phyloP scores from a whole-genome alignment of 2,113 vertebrate genomes.

The Callipepla californica region DNA sequence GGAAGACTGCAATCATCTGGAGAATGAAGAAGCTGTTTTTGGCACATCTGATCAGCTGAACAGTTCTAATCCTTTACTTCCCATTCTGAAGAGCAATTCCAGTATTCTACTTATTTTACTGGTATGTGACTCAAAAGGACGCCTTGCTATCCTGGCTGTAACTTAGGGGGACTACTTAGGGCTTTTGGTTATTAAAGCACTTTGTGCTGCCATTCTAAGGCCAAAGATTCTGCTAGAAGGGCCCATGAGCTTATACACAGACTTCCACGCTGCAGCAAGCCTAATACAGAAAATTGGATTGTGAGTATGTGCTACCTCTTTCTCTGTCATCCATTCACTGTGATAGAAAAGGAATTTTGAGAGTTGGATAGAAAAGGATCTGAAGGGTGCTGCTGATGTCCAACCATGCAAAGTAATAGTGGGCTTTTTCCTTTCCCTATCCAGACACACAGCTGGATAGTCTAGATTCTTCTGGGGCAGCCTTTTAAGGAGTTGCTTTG shows the following conservation, averaged over 20 bases:
- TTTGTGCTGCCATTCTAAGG: not conserved
- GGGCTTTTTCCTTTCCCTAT: not conserved
- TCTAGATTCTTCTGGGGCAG: not conserved
- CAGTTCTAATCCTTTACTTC: constrained; percentile 72
- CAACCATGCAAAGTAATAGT: not conserved
- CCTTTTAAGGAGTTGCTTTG: constrained; percentile 13
- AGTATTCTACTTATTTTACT: constrained; percentile 84
- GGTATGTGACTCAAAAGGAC: constrained; percentile 76
- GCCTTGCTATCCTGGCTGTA: not conserved
- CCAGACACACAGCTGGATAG: not conserved
- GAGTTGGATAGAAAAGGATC: not conserved
- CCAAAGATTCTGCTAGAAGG: not conserved
- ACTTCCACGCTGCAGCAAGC: not conserved
- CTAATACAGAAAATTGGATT: not conserved
- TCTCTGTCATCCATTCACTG: not conserved
- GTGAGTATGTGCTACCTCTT: not conserved
- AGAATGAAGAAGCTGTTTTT: constrained; percentile 15
- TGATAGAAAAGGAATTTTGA: not conserved
- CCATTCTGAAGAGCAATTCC: constrained; percentile 82
- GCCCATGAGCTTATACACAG: not conserved
- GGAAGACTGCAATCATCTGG: constrained; percentile 58
- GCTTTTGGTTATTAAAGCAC: not conserved
- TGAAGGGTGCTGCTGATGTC: not conserved
- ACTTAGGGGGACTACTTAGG: not conserved
- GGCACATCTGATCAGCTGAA: not conserved